Base-by-base conservation (phyloP, 2,797 vertebrate species). In the Trachurus trachurus region DNA sequence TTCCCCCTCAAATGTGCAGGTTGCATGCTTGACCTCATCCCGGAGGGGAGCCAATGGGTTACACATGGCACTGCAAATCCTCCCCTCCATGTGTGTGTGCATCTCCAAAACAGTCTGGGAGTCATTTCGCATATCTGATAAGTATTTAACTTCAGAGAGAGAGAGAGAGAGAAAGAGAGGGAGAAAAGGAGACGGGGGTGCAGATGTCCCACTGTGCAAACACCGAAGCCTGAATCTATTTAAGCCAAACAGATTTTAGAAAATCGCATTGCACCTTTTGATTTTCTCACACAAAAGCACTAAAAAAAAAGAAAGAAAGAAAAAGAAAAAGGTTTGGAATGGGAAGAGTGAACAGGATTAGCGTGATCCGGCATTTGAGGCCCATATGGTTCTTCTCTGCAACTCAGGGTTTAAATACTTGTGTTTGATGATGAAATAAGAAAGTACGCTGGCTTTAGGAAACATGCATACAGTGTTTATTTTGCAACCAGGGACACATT, bases 401-500 rank as follows among this genome's bases (percentile, higher is more conserved):
- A 47, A 65, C 40, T 40, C 4, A 16, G 7, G 4, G 1, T 52
- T n/a, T 1, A 62, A 62, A 81, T 22, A 58, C 31, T 69, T 39
- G 37, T 75, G 54, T 61, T 67, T 2, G 1, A 39, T 59, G 62
- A 52, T 57, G n/a, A 56, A 63, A 79, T 66, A 22, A 71, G 79
- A 62, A 49, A 26, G 9, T 16, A 54, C 2, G 31, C 31, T 34
- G 31, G 31, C 31, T 34, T 71, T 95, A 94, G 92, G 92, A 96
- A 95, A 96, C 95, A 96, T 96, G 95, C 96, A 95, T 94, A 95
- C 95, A 93, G 92, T 93, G 90, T 96, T 96, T 96, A 94, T 95
- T 95, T 95, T 89, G 92, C 93, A 93, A 92, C 91, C 91, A 88
- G 91, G 89, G 89, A 95, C 93, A 95, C 94, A 93, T 96, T 95